Conservation (phyloP, 2,113 vertebrate genomes). For the Hucho hucho region DNA sequence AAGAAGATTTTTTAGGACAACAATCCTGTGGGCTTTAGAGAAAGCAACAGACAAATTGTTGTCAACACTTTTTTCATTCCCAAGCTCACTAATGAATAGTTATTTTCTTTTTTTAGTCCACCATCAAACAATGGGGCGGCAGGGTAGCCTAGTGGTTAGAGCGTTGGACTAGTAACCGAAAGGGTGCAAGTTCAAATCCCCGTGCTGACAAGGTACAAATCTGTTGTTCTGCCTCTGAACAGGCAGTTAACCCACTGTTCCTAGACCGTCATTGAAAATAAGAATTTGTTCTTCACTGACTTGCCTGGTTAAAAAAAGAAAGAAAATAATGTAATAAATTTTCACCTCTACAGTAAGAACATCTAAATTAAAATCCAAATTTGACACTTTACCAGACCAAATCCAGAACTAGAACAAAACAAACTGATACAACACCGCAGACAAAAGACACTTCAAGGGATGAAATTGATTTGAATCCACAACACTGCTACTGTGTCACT, state of each 20-base stretch:
- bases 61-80: conserved; percentile 54
- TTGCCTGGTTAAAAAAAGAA: too few species aligned
- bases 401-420: background rate
- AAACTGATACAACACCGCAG: conserved; percentile 19
- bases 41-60: conserved; percentile 56
- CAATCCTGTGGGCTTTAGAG: conserved; percentile 53
- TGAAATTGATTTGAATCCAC: conserved; percentile 55
- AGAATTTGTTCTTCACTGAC: too few species aligned
- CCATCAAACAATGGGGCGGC: conserved; percentile 39
- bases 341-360: conserved; percentile 7
- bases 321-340: conserved; percentile 49
- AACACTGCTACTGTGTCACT: conserved; percentile 56
- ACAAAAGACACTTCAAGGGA: conserved; percentile 21
- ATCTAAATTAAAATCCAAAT: too few species aligned
- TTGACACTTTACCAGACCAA: too few species aligned
- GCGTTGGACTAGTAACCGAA: too few species aligned
- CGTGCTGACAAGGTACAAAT: too few species aligned
- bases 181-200: too few species aligned
- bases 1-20: too few species aligned
- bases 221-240: too few species aligned
- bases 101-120: conserved; percentile 15
- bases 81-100: conserved; percentile 38
- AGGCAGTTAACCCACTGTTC: too few species aligned
- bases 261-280: too few species aligned
- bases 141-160: too few species aligned